phyloP scores from a whole-genome alignment of 2,888 invertebrate species.

The Cecidostiba fungosa region DNA sequence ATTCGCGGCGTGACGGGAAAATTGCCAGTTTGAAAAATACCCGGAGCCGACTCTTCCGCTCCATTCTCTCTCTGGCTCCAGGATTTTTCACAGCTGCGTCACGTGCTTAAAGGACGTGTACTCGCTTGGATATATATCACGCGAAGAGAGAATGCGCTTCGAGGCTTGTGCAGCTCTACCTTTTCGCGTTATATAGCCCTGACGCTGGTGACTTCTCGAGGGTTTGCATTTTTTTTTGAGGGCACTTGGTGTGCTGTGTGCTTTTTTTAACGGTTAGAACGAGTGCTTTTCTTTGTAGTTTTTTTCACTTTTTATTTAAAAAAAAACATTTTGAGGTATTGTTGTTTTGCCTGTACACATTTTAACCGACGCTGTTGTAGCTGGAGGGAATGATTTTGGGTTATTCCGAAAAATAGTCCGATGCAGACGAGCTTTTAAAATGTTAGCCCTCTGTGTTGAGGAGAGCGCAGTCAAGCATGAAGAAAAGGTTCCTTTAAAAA shows the following conservation, averaged over 20 bases:
- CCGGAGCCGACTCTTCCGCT: constrained; percentile 6
- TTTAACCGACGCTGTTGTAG: neutral
- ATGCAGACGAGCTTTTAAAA: neutral
- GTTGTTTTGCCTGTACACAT: no score
- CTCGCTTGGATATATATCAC: constrained; percentile 24
- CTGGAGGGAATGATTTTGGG: neutral
- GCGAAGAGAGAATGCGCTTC: neutral
- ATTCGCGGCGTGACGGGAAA: constrained; percentile 32
- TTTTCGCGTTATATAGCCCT: neutral
- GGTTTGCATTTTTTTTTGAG: neutral
- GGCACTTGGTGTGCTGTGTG: neutral
- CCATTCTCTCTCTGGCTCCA: neutral
- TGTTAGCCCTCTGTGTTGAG: neutral
- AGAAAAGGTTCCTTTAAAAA: neutral
- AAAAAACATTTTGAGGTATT: no score
- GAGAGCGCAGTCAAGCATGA: neutral
- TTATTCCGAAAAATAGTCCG: neutral
- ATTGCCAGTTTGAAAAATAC: constrained; percentile 50
- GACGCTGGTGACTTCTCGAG: constrained; percentile 9
- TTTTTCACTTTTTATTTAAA: neutral
- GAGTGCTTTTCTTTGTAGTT: neutral
- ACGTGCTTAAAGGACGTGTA: constrained; percentile 38
- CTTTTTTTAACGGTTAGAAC: neutral
- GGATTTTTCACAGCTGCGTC: constrained; percentile 19
- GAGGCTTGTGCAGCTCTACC: neutral